Conservation (phyloP, 2,888 invertebrate species). For the Opisthograptis luteolata region DNA sequence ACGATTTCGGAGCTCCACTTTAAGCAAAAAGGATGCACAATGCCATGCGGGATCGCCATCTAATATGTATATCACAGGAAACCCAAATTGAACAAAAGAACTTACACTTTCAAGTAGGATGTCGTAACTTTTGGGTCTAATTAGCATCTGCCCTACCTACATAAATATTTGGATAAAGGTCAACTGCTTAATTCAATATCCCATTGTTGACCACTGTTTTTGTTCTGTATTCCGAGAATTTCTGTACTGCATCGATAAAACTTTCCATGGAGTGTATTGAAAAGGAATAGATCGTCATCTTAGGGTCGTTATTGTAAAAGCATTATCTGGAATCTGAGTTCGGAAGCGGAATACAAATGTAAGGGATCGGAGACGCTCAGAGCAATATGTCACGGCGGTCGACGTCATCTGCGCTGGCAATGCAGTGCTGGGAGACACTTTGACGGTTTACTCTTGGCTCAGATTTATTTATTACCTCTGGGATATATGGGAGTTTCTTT, state of each 20-base stretch:
- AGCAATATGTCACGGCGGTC: constrained; percentile 72
- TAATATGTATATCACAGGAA: constrained; percentile 8
- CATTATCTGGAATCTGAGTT: constrained; percentile 74
- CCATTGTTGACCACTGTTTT: constrained; percentile 42
- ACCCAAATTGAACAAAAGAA: constrained; percentile 14
- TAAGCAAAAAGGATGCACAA: constrained; percentile 51
- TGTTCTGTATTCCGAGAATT: constrained; percentile 19
- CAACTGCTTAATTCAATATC: constrained; percentile 31
- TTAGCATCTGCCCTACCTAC: constrained; percentile 31
- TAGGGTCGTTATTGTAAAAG: constrained; percentile 77
- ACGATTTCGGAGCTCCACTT: constrained; percentile 56
- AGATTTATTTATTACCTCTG: constrained; percentile 29
- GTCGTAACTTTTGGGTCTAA: constrained; percentile 28
- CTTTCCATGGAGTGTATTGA: constrained; percentile 49
- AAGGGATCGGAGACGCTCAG: constrained; percentile 58
- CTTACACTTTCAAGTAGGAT: constrained; percentile 10
- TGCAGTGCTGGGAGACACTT: constrained; percentile 30
- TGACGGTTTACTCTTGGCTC: constrained; percentile 24
- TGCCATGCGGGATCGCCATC: constrained; percentile 33
- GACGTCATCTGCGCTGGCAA: constrained; percentile 41
- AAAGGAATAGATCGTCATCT: constrained; percentile 71
- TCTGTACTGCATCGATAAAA: constrained; percentile 22
- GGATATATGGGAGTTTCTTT: constrained; percentile 14
- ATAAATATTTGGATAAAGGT: constrained; percentile 37
- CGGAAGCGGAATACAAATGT: constrained; percentile 74